Evolutionary conservation across 1,140 invertebrate species (phyloP), one percentile per base, ranked within the genome.

Genomic region (Hyphantria cunea): DNA sequence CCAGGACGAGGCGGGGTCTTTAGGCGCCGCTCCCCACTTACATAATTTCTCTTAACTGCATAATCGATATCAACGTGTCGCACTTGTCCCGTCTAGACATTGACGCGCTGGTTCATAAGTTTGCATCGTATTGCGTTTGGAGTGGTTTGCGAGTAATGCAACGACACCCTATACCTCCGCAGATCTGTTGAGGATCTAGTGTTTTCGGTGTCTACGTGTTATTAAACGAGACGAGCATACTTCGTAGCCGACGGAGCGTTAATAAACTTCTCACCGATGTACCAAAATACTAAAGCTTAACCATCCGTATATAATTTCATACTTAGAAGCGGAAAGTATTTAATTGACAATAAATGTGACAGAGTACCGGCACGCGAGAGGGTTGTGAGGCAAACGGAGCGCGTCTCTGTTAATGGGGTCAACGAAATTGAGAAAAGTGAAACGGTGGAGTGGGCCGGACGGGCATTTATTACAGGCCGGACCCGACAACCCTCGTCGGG

Each of bases 381-480:
- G 75, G 74, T 76, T 72, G 64, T 68, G 72, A 56, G 78, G 64
- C 72, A 78, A 83, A 76, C 78, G 78, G 70, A 83, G 68, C 78
- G 74, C 49, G 75, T 73, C 80, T 80, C 70, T 65, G 76, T 72
- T 80, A 84, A 84, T 81, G 76, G 78, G 78, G 82, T 84, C 78
- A 81, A 75, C 80, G 82, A 80, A 86, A 88, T 84, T 86, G 85
- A 84, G 82, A 88, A 84, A 84, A 88, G 80, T 84, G 80, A 80
- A 84, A 79, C 74, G 72, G 61, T 70, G 68, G 70, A 80, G 72
- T 74, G 74, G 71, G 68, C 69, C 65, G 70, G 79, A 58, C 78
- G 68, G 76, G 76, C 74, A 85, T 82, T 78, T 80, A 81, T 84
- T 81, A 78, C 73, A 50, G 63, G 68, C 74, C 71, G 70, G 66